These are phyloP conservation scores for Daphoenositta chrysoptera DNA, from an alignment of 2,113 vertebrate species.

Conservation along the genomic window DNA sequence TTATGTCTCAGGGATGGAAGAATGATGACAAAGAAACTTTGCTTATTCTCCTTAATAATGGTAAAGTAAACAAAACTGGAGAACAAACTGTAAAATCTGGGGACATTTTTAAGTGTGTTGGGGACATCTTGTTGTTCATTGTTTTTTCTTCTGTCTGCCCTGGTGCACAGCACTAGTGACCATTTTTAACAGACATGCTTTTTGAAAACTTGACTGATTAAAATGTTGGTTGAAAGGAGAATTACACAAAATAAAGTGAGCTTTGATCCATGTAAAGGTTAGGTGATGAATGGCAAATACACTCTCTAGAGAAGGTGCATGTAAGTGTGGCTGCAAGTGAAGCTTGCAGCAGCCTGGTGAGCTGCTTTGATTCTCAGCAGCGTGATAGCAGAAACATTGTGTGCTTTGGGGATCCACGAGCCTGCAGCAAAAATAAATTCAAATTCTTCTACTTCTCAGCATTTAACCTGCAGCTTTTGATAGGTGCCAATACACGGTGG, in stretches of 20 bases:
- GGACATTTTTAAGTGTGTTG: fast-evolving
- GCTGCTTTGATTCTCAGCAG: neutral
- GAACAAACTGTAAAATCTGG: neutral
- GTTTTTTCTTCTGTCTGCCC: neutral
- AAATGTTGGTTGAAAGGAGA: neutral
- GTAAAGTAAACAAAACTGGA: neutral
- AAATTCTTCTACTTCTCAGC: neutral
- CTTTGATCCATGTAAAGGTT: neutral
- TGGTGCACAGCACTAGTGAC: neutral
- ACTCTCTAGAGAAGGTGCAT: neutral
- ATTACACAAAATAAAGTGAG: neutral
- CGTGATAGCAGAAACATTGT: neutral
- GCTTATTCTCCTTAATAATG: neutral
- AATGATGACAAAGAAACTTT: neutral
- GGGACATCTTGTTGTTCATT: neutral
- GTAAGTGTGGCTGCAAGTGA: neutral
- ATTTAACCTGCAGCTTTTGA: neutral
- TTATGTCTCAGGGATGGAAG: neutral
- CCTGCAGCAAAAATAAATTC: neutral
- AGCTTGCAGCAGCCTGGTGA: neutral
- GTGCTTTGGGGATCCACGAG: neutral
- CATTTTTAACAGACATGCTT: neutral
- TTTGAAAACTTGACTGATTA: neutral
- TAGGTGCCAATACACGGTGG: fast-evolving
- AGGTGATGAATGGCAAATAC: neutral